Evolutionary conservation across 2,113 vertebrate species (phyloP).

Genomic region (Fukomys damarensis): DNA sequence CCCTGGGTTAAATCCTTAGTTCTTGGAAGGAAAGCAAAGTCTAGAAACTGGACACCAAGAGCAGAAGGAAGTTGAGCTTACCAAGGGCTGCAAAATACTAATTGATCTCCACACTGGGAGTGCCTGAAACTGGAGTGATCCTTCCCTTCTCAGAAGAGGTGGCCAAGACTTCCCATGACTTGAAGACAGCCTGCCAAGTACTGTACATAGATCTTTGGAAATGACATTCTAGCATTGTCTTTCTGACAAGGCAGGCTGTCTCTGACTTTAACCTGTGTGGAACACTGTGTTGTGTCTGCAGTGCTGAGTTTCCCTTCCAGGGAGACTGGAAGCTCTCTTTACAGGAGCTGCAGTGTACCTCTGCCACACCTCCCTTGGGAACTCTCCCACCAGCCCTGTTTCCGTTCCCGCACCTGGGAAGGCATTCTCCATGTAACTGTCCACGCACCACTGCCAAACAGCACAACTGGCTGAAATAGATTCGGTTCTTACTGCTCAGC

Average conservation of each 20-base stretch:
- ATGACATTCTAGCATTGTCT: not conserved
- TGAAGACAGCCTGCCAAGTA: not conserved
- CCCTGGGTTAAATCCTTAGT: not conserved
- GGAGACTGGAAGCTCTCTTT: not conserved
- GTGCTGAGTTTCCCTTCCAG: not conserved
- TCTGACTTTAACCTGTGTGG: not conserved
- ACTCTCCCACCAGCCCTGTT: accelerated
- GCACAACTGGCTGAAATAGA: not conserved
- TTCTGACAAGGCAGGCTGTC: not conserved
- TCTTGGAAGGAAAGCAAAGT: not conserved
- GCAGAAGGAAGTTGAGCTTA: not conserved
- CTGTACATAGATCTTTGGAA: not conserved
- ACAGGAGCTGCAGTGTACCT: not conserved
- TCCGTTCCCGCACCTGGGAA: not conserved
- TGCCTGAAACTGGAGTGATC: too few relatives aligned
- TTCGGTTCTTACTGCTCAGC: not conserved
- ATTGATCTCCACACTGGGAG: not conserved
- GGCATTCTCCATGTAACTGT: not conserved
- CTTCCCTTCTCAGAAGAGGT: not conserved
- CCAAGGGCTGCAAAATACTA: not conserved
- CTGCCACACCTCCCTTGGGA: accelerated
- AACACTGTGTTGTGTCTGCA: not conserved
- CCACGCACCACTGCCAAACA: not conserved
- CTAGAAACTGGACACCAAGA: not conserved
- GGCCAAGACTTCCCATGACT: not conserved